Conservation (phyloP, 2,797 vertebrate species). For the Diplodus sargus region DNA sequence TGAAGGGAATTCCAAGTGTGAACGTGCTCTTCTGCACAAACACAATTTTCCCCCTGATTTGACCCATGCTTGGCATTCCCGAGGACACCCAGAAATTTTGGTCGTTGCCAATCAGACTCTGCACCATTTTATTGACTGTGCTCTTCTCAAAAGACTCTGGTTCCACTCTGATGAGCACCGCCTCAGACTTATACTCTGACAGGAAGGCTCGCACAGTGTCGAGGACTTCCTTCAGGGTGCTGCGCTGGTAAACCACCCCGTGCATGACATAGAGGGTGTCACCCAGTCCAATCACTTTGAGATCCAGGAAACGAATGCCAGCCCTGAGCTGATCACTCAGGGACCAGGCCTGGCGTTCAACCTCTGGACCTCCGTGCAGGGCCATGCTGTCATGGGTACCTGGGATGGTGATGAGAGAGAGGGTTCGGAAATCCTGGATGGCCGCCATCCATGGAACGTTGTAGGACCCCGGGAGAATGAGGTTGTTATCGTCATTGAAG, state of each 20-base stretch:
- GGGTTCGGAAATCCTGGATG: conserved; percentile 49
- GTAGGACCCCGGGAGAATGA: conserved; percentile 61
- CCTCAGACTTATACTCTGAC: conserved; percentile 49
- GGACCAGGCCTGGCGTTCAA: conserved; percentile 62
- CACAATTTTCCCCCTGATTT: conserved; percentile 75
- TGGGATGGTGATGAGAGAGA: conserved; percentile 71
- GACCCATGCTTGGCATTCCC: conserved; percentile 62
- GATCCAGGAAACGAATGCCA: conserved; percentile 77
- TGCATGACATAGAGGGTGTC: conserved; percentile 65
- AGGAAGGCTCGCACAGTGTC: conserved; percentile 63
- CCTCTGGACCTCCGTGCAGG: conserved; percentile 56
- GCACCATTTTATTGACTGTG: conserved; percentile 52
- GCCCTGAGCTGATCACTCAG: conserved; percentile 71
- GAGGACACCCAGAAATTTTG: conserved; percentile 53
- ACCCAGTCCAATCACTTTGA: conserved; percentile 63
- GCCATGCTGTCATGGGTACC: conserved; percentile 74
- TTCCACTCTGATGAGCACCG: conserved; percentile 62
- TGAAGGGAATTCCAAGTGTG: conserved; percentile 64
- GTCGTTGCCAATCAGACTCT: conserved; percentile 44
- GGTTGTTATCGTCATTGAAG: conserved; percentile 61
- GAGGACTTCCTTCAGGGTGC: conserved; percentile 55
- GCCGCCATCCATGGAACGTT: conserved; percentile 68
- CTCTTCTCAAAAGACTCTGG: conserved; percentile 51
- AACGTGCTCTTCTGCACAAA: conserved; percentile 72
- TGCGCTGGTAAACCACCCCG: conserved; percentile 55